phyloP scores from a whole-genome alignment of 2,888 invertebrate genomes.

The Thecophora atra region DNA sequence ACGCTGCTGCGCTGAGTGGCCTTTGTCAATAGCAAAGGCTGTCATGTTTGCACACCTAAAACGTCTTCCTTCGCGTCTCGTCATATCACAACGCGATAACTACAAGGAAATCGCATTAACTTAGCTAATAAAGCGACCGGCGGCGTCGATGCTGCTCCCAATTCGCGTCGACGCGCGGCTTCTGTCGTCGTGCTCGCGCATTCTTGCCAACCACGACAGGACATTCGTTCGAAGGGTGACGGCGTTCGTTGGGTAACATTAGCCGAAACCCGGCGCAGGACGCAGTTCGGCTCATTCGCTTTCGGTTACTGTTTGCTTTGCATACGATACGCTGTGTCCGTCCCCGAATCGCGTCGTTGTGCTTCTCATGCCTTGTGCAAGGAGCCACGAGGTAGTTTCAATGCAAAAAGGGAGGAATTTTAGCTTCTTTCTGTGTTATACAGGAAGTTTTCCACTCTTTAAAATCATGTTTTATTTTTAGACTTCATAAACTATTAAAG shows the following conservation, averaged over 20 bases:
- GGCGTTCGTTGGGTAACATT: slow-evolving; percentile 46
- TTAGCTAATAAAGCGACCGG: slow-evolving; percentile 42
- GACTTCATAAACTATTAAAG: no score
- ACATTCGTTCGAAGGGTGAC: slow-evolving; percentile 30
- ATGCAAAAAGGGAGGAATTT: no score
- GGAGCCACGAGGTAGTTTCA: no score
- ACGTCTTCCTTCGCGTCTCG: slow-evolving; percentile 46
- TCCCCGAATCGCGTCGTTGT: neutral
- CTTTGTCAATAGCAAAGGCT: slow-evolving; percentile 5
- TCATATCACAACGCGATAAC: slow-evolving; percentile 35
- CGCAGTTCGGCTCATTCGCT: neutral
- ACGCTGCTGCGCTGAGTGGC: neutral
- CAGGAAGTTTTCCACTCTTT: no score
- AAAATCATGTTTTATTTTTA: no score
- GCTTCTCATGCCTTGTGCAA: neutral
- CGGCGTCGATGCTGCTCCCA: slow-evolving; percentile 33
- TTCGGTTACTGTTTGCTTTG: slow-evolving; percentile 1
- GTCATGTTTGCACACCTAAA: slow-evolving; percentile 60
- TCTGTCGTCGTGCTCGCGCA: slow-evolving; percentile 33
- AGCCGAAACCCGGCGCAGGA: slow-evolving; percentile 17
- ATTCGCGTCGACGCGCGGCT: slow-evolving; percentile 14
- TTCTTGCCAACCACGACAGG: slow-evolving; percentile 28
- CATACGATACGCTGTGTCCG: neutral
- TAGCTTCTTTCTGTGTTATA: neutral
- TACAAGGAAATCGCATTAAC: slow-evolving; percentile 62